Evolutionary conservation across 2,113 vertebrate genomes (phyloP), one percentile per base, ranked within the genome.

Genomic region (Pseudolaguvia tuberculata): DNA sequence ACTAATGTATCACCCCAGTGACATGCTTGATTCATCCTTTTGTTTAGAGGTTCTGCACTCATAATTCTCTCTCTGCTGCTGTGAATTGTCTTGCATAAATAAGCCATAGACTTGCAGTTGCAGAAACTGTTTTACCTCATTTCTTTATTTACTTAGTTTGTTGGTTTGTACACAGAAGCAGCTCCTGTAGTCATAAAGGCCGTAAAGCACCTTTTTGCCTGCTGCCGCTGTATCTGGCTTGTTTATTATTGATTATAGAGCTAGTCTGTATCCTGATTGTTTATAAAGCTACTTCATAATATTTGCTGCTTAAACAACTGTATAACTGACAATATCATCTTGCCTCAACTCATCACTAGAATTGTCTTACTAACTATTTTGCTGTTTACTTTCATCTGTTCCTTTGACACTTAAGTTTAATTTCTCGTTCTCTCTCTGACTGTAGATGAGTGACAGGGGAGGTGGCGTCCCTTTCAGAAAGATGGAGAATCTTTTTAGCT

Each of bases 401-500:
- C 47, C 52, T 35, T 47, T 7, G 14, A 53, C 21, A 18, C 23
- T 21, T 35, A 25, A 35, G 23, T 51, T 66, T 47, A 2, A 2
- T 58, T 42, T 39, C n/a, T n/a, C n/a, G n/a, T 75, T 0, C 15
- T 27, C 27, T 48, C 14, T 70, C 0, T 51, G 6, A 76, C 66
- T 62, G 3, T 57, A 98, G 96, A 94, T 96, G 91, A 95, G 93
- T 15, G 96, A 97, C 90, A 88, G 86, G 75, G 96, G 96, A 0
- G 90, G 95, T 6, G 96, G 95, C 0, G 94, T 97, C 45, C 93
- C 96, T 2, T 91, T 94, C 76, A 86, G 96, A 10, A 94, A 92
- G 88, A 96, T 93, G 0, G 95, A 97, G 70, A 91, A 93, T 1
- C 93, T 98, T 57, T 98, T 96, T 90, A 98, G 95, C 86, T 98